phyloP scores from a whole-genome alignment of 1,140 invertebrate species.

The Zaprionus inermis region DNA sequence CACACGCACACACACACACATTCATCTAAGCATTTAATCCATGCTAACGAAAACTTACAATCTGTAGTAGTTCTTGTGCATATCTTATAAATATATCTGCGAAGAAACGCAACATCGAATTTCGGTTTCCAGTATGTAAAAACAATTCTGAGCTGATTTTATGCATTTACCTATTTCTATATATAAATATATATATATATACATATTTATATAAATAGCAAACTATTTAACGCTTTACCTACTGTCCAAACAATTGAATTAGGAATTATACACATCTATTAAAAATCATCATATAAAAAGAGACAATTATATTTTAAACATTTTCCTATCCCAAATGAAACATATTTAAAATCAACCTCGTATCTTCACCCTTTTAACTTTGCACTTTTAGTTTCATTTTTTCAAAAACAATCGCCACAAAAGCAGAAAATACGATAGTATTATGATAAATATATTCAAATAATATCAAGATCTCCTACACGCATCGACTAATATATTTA shows the following conservation, averaged over 20 bases:
- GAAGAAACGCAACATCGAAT: slow-evolving; percentile 19
- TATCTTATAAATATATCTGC: slow-evolving; percentile 29
- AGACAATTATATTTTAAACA: slow-evolving; percentile 47
- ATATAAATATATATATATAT: slow-evolving; percentile 45
- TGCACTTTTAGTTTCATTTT: slow-evolving; percentile 78
- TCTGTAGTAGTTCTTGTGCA: slow-evolving; percentile 31
- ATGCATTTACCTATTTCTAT: slow-evolving; percentile 47
- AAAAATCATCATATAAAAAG: slow-evolving; percentile 13
- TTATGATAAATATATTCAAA: slow-evolving; percentile 1
- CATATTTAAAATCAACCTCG: slow-evolving; percentile 23
- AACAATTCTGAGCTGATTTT: slow-evolving; percentile 41
- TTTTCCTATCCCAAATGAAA: slow-evolving; percentile 42
- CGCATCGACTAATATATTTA: slow-evolving; percentile 42
- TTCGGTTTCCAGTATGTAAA: slow-evolving; percentile 31
- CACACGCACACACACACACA: not conserved
- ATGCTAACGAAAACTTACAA: not conserved
- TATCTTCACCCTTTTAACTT: slow-evolving; percentile 55
- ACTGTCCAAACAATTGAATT: slow-evolving; percentile 43
- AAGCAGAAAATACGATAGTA: slow-evolving; percentile 34
- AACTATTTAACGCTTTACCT: slow-evolving; percentile 63
- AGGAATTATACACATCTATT: slow-evolving; percentile 33
- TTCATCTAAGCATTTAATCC: not conserved
- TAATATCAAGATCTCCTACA: not conserved
- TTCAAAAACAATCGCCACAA: slow-evolving; percentile 52
- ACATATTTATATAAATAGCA: slow-evolving; percentile 43